Evolutionary conservation across 2,113 vertebrate species (phyloP).

Genomic region (Coturnix japonica): DNA sequence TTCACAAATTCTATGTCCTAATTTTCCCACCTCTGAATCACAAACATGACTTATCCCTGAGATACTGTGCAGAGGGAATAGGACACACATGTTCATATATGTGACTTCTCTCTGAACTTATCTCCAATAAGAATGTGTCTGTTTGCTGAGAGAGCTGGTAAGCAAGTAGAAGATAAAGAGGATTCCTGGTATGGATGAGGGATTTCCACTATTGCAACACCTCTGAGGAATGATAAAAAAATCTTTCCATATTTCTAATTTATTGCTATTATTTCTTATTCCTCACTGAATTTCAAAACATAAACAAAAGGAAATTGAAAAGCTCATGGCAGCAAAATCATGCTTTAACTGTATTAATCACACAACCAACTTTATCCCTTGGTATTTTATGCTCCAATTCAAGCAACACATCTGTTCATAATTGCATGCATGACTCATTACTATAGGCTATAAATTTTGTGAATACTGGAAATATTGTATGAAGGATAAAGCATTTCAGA

Average conservation of each 20-base stretch:
- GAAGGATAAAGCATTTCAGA: neutral
- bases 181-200: neutral
- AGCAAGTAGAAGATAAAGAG: neutral
- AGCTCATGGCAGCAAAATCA: conserved; percentile 16
- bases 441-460: conserved; percentile 27
- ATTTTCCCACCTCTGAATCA: neutral
- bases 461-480: neutral
- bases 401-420: conserved; percentile 50
- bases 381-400: conserved; percentile 52
- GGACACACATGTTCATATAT: neutral
- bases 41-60: neutral
- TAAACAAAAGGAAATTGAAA: conserved; percentile 14
- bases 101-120: neutral
- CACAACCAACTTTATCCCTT: conserved; percentile 31
- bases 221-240: neutral
- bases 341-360: conserved; percentile 21
- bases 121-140: neutral
- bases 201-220: neutral
- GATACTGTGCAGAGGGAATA: neutral
- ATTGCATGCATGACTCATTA: conserved; percentile 42
- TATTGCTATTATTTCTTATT: neutral
- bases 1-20: fast-evolving
- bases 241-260: conserved; percentile 1
- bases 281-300: conserved; percentile 18
- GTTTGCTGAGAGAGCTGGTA: neutral